Evolutionary conservation across 2,113 vertebrate species (phyloP), one percentile per base, ranked within the genome.

Genomic region (Hassar affinis): DNA sequence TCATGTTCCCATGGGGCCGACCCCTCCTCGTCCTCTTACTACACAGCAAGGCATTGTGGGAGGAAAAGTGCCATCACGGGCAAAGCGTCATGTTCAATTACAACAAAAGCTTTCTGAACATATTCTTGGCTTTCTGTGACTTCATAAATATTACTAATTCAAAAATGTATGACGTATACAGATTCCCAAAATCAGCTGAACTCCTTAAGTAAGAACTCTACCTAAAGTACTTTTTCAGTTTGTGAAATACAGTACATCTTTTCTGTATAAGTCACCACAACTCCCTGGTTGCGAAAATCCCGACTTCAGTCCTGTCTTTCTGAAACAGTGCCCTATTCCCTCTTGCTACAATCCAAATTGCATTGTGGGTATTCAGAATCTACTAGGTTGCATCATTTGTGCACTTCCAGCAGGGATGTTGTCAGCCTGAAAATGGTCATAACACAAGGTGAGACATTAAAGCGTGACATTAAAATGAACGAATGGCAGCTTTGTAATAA

Each of bases 1-100:
- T 77, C 74, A 38, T 30, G 77, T 18, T 79, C 35, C 77, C 77
- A 27, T 27, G 56, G 25, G 77, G 25, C n/a, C 56, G 15, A 30
- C 77, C 77, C 56, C 79, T 54, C 62, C 61, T 52, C 22, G 49
- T 68, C 79, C 79, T 68, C 6, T 38, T 35, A 61, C 56, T 38
- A 11, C 18, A 30, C 38, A 68, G 47, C 33, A 52, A 77, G 22
- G 59, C 74, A 78, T 42, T 62, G 82, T 68, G 49, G 49, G 79
- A 22, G 33, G 38, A 42, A 61, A 82, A 38, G 74, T 77, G 74
- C 51, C 74, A 38, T 77, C 74, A 20, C 49, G 14, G 51, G 35
- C 47, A 61, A 59, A 72, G 54, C 17, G n/a, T 82, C 52, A 47
- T 4, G 51, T 57, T 47, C 17, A 17, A 7, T 25, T 15, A 25